Base-by-base conservation (phyloP, 2,888 invertebrate species). In the Psylliodes chrysocephalus region DNA sequence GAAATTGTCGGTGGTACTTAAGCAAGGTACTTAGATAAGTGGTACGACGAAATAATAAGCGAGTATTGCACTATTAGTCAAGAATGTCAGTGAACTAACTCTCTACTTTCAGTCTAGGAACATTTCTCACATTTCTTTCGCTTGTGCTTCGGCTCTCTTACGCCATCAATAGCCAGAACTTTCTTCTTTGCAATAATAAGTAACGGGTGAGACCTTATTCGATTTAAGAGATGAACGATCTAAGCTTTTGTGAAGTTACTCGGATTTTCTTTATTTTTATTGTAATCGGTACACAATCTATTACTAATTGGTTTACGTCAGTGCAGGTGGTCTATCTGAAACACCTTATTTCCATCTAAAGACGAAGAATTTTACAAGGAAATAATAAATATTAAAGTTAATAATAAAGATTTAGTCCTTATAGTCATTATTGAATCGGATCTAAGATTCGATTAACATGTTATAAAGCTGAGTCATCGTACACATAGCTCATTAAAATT, bases 121-220 rank as follows among this genome's bases (percentile, higher is more conserved):
- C 81, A 83, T 81, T 82, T 80, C 80, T 82, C 77, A 75, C 82
- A 84, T 85, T 85, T 85, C 85, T 85, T 85, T 78, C 76, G 74
- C 67, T 44, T 44, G 7, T 28, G n/a, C 46, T 44, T 44, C 3
- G 19, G n/a, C 46, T 42, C 51, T 42, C 51, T 85, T 85, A 79
- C 82, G 82, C 82, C 85, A 85, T 64, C 78, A 30, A 59, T 51
- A 14, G 49, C 49, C 14, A 57, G 38, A 63, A 73, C 73, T 73
- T 73, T 73, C 73, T 73, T 54, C 55, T 30, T 52, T 18, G 56
- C 49, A 59, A 59, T 49, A 49, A 15, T 35, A 10, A 12, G 22
- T 49, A 49, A 15, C 47, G 14, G 17, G 22, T 49, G 28, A 38
- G 46, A n/a, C 14, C 35, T 35, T n/a, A 25, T n/a, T 3, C 18